Base-by-base conservation (phyloP, 1,140 invertebrate species). In the Physella acuta region DNA sequence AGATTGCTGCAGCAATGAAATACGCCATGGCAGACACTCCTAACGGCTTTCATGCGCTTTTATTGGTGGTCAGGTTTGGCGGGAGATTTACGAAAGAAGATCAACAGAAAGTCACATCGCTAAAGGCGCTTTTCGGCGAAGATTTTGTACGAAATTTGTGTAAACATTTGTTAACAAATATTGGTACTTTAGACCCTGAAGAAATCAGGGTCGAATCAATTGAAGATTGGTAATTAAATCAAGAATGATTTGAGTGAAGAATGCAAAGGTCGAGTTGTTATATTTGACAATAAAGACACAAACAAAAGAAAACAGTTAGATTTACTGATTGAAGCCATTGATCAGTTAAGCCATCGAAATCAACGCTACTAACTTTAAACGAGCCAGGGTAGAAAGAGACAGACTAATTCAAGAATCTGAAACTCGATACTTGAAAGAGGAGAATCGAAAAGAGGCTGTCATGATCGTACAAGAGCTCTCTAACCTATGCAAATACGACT, bases 211-310 rank as follows among this genome's bases (percentile, higher is more conserved):
- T 4, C 8, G 33, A 20, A 30, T 30, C 56, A 5, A 30, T 59
- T 30, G 28, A 59, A 14, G 56, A 59, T 17, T 59, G 56, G 56
- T 34, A 31, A 20, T 34, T 8, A 20, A 5, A 8, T 5, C 56
- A 59, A 59, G n/a, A 8, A 14, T 20, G 56, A 59, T 34, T 59
- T 59, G 56, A 3, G 28, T 5, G n/a, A 5, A 30, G 56, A 59
- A 59, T 59, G 56, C 33, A n/a, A 31, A 20, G n/a, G 33, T n/a
- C 28, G 56, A n/a, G 56, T 34, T 5, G 30, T 59, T 17, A 20
- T 59, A 20, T 59, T 59, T 59, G 28, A 59, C n/a, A 59, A 59
- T n/a, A 33, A 8, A 34, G 30, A 4, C n/a, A 34, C 3, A 59
- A 31, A 20, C 20, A 59, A 59, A 31, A 11, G 3, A 31, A 34